These are phyloP conservation scores for Drosophila siamana DNA, from an alignment of 2,888 invertebrate species.

Conservation along the genomic window DNA sequence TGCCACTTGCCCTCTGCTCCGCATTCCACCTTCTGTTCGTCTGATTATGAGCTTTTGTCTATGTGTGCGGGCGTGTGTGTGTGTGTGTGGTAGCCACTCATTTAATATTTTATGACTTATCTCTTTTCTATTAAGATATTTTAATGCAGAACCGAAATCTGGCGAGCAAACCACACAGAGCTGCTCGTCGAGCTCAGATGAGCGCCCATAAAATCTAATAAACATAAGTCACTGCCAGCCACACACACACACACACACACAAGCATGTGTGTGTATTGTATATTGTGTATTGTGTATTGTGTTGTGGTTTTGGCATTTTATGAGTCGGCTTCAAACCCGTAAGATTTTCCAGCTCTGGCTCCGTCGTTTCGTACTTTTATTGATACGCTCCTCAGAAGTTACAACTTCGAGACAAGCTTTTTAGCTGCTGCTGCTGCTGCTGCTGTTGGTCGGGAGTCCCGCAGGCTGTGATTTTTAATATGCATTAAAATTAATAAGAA, in stretches of 20 bases:
- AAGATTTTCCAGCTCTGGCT: slow-evolving; percentile 11
- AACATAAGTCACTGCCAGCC: slow-evolving; percentile 64
- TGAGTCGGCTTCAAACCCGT: slow-evolving; percentile 27
- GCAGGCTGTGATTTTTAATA: slow-evolving; percentile 72
- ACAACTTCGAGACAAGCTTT: slow-evolving; percentile 31
- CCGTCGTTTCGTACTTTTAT: slow-evolving; percentile 48
- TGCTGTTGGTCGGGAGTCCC: slow-evolving; percentile 15
- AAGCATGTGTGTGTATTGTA: background rate
- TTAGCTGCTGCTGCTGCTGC: slow-evolving; percentile 3
- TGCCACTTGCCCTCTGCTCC: slow-evolving; percentile 40
- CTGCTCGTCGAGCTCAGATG: slow-evolving; percentile 31
- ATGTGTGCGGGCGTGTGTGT: background rate
- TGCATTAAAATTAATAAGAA: slow-evolving; percentile 80
- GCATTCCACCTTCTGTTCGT: slow-evolving; percentile 30
- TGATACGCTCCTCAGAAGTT: slow-evolving; percentile 60
- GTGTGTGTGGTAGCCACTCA: slow-evolving; percentile 55
- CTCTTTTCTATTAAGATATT: slow-evolving; percentile 79
- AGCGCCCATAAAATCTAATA: slow-evolving; percentile 71
- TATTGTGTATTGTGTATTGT: slow-evolving; percentile 36
- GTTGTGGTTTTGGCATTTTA: slow-evolving; percentile 62
- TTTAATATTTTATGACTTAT: slow-evolving; percentile 77
- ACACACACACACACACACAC: background rate
- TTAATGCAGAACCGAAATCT: slow-evolving; percentile 54
- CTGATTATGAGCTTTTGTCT: slow-evolving; percentile 56
- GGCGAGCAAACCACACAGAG: slow-evolving; percentile 50